These are phyloP conservation scores for Pseudocheirus occidentalis DNA, from an alignment of 2,797 vertebrate genomes.

Conservation along the genomic window DNA sequence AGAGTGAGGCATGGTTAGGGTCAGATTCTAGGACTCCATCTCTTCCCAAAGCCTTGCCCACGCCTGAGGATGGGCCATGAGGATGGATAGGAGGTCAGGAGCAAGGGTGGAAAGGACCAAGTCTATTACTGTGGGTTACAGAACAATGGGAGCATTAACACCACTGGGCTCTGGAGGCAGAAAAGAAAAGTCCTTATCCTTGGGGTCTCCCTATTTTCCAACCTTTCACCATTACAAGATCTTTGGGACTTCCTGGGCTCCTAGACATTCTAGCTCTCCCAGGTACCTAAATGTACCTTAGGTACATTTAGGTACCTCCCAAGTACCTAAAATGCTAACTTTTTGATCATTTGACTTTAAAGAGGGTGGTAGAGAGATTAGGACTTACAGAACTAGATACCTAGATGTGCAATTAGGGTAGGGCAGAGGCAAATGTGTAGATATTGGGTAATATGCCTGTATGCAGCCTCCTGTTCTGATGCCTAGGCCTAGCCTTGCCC, in stretches of 20 bases:
- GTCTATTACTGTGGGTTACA: background rate
- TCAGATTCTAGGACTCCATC: background rate
- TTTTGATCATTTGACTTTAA: background rate
- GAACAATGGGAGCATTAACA: background rate
- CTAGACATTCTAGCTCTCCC: background rate
- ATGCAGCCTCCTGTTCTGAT: background rate
- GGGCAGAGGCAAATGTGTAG: background rate
- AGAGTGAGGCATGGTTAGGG: background rate
- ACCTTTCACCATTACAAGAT: background rate
- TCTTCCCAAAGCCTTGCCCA: background rate
- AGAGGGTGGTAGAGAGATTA: background rate
- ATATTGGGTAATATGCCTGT: background rate
- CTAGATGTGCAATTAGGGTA: background rate
- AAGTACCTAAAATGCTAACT: background rate
- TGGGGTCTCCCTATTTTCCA: background rate
- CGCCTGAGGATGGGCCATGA: background rate
- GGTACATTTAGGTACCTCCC: background rate
- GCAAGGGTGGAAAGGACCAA: background rate
- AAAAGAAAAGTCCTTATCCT: background rate
- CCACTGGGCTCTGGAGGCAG: background rate
- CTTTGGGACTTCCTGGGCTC: background rate
- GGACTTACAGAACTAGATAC: background rate
- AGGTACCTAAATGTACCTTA: background rate
- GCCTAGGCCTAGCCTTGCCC: background rate
- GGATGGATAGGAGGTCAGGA: background rate